Conservation (phyloP, 2,797 vertebrate genomes). For the Sebastiscus tertius region DNA sequence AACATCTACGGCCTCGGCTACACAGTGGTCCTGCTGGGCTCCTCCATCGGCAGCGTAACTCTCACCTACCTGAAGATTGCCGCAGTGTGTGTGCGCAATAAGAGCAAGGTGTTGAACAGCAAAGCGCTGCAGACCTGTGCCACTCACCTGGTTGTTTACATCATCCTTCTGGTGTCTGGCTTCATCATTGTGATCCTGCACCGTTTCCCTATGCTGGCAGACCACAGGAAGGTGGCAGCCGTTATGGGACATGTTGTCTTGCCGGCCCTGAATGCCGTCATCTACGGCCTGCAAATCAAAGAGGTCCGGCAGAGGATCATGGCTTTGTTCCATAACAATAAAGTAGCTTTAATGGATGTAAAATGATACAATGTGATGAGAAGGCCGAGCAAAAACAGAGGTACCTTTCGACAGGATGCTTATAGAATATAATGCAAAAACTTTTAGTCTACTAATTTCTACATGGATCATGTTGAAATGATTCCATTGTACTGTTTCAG, state of each 20-base stretch:
- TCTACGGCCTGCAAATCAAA: constrained; percentile 60
- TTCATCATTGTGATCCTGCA: constrained; percentile 29
- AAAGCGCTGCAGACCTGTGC: constrained; percentile 68
- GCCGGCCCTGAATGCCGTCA: constrained; percentile 37
- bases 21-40: no score
- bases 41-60: no score
- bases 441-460: neutral
- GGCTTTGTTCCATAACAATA: neutral
- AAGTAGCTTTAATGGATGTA: neutral
- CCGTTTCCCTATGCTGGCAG: constrained; percentile 36
- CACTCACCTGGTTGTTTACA: constrained; percentile 50
- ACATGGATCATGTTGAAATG: neutral
- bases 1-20: constrained; percentile 77
- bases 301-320: constrained; percentile 38
- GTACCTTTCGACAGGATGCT: neutral
- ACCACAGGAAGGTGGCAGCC: constrained; percentile 27
- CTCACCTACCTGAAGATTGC: no score
- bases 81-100: no score
- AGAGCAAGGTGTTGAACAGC: constrained; percentile 22
- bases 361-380: neutral
- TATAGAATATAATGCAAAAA: neutral
- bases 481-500: neutral
- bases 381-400: neutral
- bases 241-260: constrained; percentile 29
- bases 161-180: constrained; percentile 52